Percentiles rank a stretch among this genome's conserved stretches.
Evolutionary conservation across 2,797 vertebrate species (phyloP).

Genomic region (Malurus splendens): DNA sequence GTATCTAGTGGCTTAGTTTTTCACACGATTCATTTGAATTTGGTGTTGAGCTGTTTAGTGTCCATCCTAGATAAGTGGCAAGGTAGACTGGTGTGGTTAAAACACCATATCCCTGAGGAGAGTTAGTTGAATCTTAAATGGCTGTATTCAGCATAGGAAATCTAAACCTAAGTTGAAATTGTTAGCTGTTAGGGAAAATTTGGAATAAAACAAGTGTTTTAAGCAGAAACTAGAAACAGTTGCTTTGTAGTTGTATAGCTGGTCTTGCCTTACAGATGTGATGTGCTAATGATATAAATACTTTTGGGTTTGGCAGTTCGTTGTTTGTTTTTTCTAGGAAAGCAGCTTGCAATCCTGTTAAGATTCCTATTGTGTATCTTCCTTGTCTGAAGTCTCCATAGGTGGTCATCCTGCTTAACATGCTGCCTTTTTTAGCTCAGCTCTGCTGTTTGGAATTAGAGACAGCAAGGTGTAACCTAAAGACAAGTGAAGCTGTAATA

Average conservation of each 20-base stretch:
- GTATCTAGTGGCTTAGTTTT: neutral
- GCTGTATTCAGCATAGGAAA: neutral
- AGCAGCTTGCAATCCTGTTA: neutral
- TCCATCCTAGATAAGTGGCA: neutral
- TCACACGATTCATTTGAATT: fast-evolving
- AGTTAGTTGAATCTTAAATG: neutral
- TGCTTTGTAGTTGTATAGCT: neutral
- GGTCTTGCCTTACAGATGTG: neutral
- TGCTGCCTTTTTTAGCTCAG: neutral
- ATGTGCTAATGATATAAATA: neutral
- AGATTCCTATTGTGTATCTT: neutral
- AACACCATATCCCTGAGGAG: neutral
- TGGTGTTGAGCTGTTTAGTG: neutral
- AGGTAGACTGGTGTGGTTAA: neutral
- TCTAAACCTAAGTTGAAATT: neutral
- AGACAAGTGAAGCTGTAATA: neutral
- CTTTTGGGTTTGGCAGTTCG: neutral
- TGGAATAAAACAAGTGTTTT: neutral
- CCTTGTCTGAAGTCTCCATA: neutral
- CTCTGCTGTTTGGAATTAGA: neutral
- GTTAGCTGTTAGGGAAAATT: neutral
- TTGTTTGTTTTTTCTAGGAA: neutral
- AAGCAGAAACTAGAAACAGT: neutral
- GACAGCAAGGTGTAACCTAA: neutral
- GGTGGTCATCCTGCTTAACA: neutral